Base-by-base conservation (phyloP, 1,140 invertebrate species). In the Sycophila sp. region DNA sequence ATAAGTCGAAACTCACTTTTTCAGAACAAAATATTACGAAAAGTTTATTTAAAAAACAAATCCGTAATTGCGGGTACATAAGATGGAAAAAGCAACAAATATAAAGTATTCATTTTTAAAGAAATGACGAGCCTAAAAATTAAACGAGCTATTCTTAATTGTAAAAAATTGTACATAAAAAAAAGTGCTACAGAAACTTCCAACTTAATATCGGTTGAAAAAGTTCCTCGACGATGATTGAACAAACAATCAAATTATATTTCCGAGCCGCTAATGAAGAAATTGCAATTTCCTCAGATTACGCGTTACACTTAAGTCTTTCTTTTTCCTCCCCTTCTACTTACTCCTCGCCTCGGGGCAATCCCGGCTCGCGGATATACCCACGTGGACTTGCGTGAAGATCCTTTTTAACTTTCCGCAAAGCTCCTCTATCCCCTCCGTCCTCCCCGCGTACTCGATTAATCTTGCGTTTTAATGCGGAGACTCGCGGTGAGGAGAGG, bases 401-500 rank as follows among this genome's bases (percentile, higher is more conserved):
- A n/a, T 24, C 28, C 28, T 45, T 45, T 56, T 59, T 49, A 17
- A 56, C n/a, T 59, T 59, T 68, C 34, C 40, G 17, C 55, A 36
- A 45, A 58, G n/a, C 19, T 2, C 15, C 10, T 47, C 59, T 47
- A 28, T 28, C 30, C 13, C 30, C 28, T 30, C 15, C 24, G 2
- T 56, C 32, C 5, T n/a, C 49, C 8, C 36, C 11, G n/a, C 45
- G 3, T 15, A 32, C 22, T 15, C 60, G 59, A 70, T 70, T 70
- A 70, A 70, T 70, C 68, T 70, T 70, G n/a, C 36, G 59, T 47
- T 70, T 70, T 64, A 70, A 70, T 70, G 45, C 49, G n/a, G n/a
- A 47, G 49, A 34, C 22, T 30, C 45, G 42, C 17, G 65, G 38
- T 19, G 34, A 32, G 22, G 22, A 7, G 38, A 28, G 10, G 55